A percentile compares a stretch with the other conserved stretches of the same genome.
These are phyloP conservation scores for Melitaea cinxia DNA, from an alignment of 1,140 invertebrate species.

Conservation along the genomic window DNA sequence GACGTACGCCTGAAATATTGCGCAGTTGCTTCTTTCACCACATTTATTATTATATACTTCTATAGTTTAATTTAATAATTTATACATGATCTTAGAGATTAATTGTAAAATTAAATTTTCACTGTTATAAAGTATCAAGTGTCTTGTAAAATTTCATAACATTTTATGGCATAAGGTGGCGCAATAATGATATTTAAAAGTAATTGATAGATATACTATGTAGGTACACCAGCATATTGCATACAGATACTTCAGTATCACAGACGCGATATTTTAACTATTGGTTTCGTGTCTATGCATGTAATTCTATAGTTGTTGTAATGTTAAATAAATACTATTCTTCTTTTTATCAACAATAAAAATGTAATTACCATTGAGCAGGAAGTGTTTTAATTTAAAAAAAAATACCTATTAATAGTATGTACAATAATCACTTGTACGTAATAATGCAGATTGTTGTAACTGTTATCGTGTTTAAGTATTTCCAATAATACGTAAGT, in stretches of 20 bases:
- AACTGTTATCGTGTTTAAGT: background rate
- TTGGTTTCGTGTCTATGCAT: background rate
- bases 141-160: too few species aligned
- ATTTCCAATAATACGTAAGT: background rate
- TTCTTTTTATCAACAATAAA: background rate
- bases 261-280: too few species aligned
- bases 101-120: background rate
- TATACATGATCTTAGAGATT: constrained; percentile 5
- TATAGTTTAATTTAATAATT: constrained; percentile 2
- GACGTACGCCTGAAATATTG: constrained; percentile 24
- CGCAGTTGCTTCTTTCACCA: constrained; percentile 21
- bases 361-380: constrained; percentile 3
- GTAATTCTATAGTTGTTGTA: background rate
- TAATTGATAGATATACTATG: too few species aligned
- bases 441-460: background rate
- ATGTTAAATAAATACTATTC: background rate
- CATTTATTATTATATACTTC: too few species aligned
- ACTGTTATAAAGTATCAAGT: too few species aligned
- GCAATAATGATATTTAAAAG: too few species aligned
- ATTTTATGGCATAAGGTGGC: too few species aligned
- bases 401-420: constrained; percentile 12
- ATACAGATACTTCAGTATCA: too few species aligned
- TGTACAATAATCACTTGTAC: constrained; percentile 1
- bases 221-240: background rate
- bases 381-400: constrained; percentile 7